These are phyloP conservation scores for Drosophila murphyi DNA, from an alignment of 1,140 invertebrate species.

Conservation along the genomic window DNA sequence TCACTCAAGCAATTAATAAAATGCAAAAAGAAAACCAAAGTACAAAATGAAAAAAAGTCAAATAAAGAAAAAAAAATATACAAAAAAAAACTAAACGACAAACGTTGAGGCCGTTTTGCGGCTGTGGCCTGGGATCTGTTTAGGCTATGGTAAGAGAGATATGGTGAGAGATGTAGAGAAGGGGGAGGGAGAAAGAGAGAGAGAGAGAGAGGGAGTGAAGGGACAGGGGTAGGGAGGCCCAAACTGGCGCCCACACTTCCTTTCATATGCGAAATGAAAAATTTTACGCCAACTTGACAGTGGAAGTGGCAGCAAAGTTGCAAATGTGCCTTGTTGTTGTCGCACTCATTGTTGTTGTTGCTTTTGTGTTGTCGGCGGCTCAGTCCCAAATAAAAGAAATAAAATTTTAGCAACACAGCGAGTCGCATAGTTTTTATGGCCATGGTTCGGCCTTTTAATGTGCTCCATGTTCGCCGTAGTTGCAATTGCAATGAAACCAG, in stretches of 20 bases:
- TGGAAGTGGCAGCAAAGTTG: slow-evolving; percentile 78
- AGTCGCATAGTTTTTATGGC: slow-evolving; percentile 74
- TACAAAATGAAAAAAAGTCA: slow-evolving; percentile 25
- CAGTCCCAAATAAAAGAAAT: slow-evolving; percentile 77
- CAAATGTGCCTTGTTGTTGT: slow-evolving; percentile 68
- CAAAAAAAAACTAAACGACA: slow-evolving; percentile 56
- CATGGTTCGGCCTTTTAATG: slow-evolving; percentile 64
- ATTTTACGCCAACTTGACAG: slow-evolving; percentile 81
- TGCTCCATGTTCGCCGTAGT: slow-evolving; percentile 24
- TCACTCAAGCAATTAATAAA: slow-evolving; percentile 81
- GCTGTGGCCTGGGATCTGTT: slow-evolving; percentile 32
- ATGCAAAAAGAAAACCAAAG: slow-evolving; percentile 55
- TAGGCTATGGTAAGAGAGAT: slow-evolving; percentile 1
- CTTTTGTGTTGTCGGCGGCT: slow-evolving; percentile 46
- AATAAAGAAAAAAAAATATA: slow-evolving; percentile 33
- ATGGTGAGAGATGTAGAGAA: background rate
- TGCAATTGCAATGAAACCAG: slow-evolving; percentile 51
- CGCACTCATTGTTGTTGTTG: slow-evolving; percentile 22
- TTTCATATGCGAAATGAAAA: slow-evolving; percentile 82
- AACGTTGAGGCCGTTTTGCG: slow-evolving; percentile 55
- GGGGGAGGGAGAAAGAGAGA: background rate
- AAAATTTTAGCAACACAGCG: slow-evolving; percentile 60
- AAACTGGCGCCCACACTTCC: slow-evolving; percentile 77
- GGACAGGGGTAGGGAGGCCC: slow-evolving; percentile 1
- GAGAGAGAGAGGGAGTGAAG: too few relatives aligned